Evolutionary conservation across 2,888 invertebrate genomes (phyloP).

Genomic region (Norana najaformis): DNA sequence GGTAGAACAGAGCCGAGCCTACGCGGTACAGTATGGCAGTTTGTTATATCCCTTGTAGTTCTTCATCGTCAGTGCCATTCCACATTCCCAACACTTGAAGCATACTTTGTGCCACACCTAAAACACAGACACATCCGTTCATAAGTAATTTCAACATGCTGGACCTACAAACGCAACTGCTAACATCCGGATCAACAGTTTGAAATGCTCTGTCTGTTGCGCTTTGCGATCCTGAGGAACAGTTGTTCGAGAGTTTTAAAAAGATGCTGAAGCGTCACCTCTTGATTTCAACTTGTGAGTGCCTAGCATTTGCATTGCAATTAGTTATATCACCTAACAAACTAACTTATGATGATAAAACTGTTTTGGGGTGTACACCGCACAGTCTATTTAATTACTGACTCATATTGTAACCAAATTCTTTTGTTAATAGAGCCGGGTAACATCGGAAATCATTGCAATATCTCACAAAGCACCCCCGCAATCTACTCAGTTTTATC

Average conservation of each 20-base stretch:
- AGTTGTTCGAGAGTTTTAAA: no score
- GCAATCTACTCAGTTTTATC: not conserved
- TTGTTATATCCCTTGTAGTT: slow-evolving; percentile 98
- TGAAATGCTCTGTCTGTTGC: not conserved
- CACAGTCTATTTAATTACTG: not conserved
- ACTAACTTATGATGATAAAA: not conserved
- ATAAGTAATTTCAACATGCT: not conserved
- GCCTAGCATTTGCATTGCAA: not conserved
- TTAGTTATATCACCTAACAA: not conserved
- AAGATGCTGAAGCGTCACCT: not conserved
- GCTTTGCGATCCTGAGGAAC: not conserved
- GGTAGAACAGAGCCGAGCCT: not conserved
- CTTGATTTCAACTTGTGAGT: not conserved
- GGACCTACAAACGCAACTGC: not conserved
- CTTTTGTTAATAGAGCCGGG: not conserved
- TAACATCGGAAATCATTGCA: not conserved
- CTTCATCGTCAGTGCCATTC: slow-evolving; percentile 96
- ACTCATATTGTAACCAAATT: not conserved
- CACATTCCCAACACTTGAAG: slow-evolving; percentile 96
- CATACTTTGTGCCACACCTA: slow-evolving; percentile 99
- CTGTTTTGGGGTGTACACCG: not conserved
- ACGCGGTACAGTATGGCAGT: slow-evolving; percentile 80
- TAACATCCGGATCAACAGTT: not conserved
- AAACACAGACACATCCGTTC: slow-evolving; percentile 37
- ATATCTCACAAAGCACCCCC: not conserved